These are phyloP conservation scores for Portevinia maculata DNA, from an alignment of 2,888 invertebrate genomes.

Conservation along the genomic window DNA sequence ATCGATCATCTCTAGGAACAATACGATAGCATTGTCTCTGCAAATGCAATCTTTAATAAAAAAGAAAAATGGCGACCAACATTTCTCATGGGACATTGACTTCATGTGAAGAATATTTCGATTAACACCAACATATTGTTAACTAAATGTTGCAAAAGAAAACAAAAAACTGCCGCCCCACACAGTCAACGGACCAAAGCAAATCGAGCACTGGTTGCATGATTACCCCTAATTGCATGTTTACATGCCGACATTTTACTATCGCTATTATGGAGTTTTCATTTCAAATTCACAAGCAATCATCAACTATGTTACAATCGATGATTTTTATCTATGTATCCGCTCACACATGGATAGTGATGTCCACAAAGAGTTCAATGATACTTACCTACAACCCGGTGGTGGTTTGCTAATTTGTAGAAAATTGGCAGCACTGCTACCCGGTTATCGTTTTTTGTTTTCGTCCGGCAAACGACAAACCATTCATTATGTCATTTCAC, in stretches of 20 bases:
- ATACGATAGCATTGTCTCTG: too few relatives aligned
- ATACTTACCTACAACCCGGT: slow-evolving; percentile 32
- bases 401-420: slow-evolving; percentile 35
- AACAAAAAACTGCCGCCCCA: slow-evolving; percentile 3
- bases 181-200: slow-evolving; percentile 33
- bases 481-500: slow-evolving; percentile 65
- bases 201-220: slow-evolving; percentile 46
- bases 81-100: too few relatives aligned
- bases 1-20: too few relatives aligned
- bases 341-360: neutral
- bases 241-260: slow-evolving; percentile 62
- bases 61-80: too few relatives aligned
- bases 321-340: slow-evolving; percentile 42
- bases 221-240: slow-evolving; percentile 65
- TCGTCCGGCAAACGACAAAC: slow-evolving; percentile 26
- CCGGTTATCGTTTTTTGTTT: neutral
- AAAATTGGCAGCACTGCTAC: slow-evolving; percentile 62
- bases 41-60: too few relatives aligned
- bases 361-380: slow-evolving; percentile 32
- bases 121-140: too few relatives aligned
- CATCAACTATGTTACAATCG: slow-evolving; percentile 42
- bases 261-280: slow-evolving; percentile 18
- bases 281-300: slow-evolving; percentile 22
- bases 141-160: too few relatives aligned
- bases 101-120: too few relatives aligned